A percentile compares a stretch with the other conserved stretches of the same genome.
Conservation (phyloP, 2,888 invertebrate genomes). For the Drymonia ruficornis region DNA sequence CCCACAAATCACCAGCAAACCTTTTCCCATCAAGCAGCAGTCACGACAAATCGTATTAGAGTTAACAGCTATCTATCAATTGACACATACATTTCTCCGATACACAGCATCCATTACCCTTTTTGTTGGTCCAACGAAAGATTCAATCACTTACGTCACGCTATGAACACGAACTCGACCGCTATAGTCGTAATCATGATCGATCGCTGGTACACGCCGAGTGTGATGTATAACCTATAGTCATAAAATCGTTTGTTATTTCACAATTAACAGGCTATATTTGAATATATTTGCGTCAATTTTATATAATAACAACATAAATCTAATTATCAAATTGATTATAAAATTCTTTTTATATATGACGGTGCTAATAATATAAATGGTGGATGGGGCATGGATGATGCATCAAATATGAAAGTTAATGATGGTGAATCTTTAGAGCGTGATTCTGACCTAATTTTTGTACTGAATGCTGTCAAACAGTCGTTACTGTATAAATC, state of each 20-base stretch:
- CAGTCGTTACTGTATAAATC: conserved; percentile 25
- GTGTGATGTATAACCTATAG: conserved; percentile 72
- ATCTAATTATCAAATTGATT: conserved; percentile 71
- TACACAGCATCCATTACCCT: conserved; percentile 58
- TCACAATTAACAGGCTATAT: conserved; percentile 75
- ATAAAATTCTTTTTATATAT: conserved; percentile 61
- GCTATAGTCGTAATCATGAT: conserved; percentile 45
- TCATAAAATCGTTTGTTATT: conserved; percentile 71
- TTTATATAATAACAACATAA: conserved; percentile 68
- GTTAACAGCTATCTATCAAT: conserved; percentile 72
- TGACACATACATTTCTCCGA: conserved; percentile 48
- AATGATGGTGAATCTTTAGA: conserved; percentile 48
- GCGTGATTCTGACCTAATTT: conserved; percentile 32
- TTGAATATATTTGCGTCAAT: conserved; percentile 80
- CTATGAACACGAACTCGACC: conserved; percentile 39
- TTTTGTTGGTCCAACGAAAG: conserved; percentile 36
- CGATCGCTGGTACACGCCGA: conserved; percentile 43
- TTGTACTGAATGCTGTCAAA: conserved; percentile 20
- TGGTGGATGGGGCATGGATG: conserved; percentile 32
- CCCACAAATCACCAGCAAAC: conserved; percentile 74
- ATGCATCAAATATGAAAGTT: conserved; percentile 59
- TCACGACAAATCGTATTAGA: conserved; percentile 81
- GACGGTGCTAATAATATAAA: conserved; percentile 63
- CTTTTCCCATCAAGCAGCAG: conserved; percentile 75
- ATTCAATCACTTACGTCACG: conserved; percentile 31